Conservation (phyloP, 1,140 invertebrate species). For the Globodera rostochiensis region DNA sequence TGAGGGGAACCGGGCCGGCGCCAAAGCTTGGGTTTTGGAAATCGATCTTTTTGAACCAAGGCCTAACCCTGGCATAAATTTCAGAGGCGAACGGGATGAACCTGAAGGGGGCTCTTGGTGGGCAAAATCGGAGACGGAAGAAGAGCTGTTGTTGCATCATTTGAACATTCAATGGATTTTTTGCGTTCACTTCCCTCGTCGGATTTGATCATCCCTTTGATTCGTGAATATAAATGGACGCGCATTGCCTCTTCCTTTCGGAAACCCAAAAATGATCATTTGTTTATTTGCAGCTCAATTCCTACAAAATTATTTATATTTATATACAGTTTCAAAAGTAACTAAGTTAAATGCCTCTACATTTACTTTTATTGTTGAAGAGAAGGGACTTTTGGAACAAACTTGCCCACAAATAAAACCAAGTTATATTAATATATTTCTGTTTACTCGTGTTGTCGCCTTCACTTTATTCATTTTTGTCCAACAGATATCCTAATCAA, state of each 20-base stretch:
- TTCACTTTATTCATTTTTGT: neutral
- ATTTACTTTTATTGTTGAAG: neutral
- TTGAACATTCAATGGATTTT: neutral
- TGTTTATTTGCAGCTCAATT: neutral
- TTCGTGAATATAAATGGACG: neutral
- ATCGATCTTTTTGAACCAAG: too few relatives aligned
- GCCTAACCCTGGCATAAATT: neutral
- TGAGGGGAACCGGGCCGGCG: neutral
- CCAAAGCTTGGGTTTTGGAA: too few relatives aligned
- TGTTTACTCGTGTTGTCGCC: neutral
- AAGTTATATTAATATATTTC: neutral
- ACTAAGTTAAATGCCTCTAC: neutral
- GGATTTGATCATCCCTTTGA: slow-evolving; percentile 10
- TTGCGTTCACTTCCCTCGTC: neutral
- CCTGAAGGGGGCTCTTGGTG: neutral
- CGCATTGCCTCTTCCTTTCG: neutral
- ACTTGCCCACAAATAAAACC: neutral
- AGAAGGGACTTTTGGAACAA: neutral
- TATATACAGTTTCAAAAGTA: neutral
- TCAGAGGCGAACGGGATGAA: slow-evolving; percentile 3
- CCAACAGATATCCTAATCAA: neutral
- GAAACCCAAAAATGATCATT: slow-evolving; percentile 5
- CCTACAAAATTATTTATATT: neutral
- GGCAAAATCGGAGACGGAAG: slow-evolving; percentile 23
- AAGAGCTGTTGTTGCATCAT: slow-evolving; percentile 27